Conservation (phyloP, 1,140 invertebrate species). For the Himalopsyche phryganea region DNA sequence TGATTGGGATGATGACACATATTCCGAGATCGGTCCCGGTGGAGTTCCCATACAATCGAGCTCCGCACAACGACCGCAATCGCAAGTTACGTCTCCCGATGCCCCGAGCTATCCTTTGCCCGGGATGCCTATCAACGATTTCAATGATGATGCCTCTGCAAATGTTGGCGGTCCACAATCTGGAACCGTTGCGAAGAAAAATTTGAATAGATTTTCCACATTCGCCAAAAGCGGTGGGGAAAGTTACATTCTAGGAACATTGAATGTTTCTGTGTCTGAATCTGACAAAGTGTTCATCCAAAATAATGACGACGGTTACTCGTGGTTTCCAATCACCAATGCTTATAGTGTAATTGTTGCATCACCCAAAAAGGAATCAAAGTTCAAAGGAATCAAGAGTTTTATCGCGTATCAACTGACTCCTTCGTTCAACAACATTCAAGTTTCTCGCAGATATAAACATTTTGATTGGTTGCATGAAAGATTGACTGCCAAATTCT, state of each 20-base stretch:
- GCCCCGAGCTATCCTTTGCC: constrained; percentile 40
- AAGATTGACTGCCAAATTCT: constrained; percentile 88
- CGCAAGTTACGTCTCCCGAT: constrained; percentile 32
- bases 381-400: constrained; percentile 95
- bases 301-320: constrained; percentile 64
- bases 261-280: constrained; percentile 69
- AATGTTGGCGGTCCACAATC: constrained; percentile 55
- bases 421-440: constrained; percentile 91
- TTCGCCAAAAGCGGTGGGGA: constrained; percentile 90
- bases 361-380: constrained; percentile 95
- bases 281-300: constrained; percentile 74
- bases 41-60: constrained; percentile 37
- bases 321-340: constrained; percentile 69
- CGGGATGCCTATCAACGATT: constrained; percentile 49
- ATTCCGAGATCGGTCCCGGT: constrained; percentile 62
- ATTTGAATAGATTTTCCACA: constrained; percentile 84
- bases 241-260: constrained; percentile 82
- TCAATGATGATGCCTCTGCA: constrained; percentile 49
- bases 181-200: constrained; percentile 68
- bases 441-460: constrained; percentile 95
- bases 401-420: constrained; percentile 96
- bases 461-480: constrained; percentile 99
- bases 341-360: constrained; percentile 82
- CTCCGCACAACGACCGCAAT: constrained; percentile 37
- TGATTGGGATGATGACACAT: constrained; percentile 78